phyloP scores from a whole-genome alignment of 1,140 invertebrate genomes.

The Bombus affinis region DNA sequence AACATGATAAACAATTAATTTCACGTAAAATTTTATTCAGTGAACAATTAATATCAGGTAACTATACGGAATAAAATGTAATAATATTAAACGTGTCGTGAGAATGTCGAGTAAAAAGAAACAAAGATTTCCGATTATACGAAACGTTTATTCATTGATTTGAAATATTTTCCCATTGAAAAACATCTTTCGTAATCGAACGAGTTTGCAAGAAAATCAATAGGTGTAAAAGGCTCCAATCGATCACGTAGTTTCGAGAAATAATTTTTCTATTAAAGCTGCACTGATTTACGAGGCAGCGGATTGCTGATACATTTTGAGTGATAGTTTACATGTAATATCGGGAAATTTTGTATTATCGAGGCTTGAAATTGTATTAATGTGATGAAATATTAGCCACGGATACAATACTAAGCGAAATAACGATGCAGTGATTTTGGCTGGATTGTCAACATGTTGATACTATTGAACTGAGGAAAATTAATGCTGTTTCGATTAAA shows the following conservation, averaged over 20 bases:
- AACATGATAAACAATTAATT: too few species aligned
- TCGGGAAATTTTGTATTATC: not conserved
- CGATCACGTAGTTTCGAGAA: not conserved
- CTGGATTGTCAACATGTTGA: not conserved
- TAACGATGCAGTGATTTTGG: not conserved
- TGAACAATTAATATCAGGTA: too few species aligned
- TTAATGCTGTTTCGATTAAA: too few species aligned
- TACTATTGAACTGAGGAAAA: not conserved
- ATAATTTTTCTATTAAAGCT: not conserved
- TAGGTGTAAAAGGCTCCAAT: not conserved
- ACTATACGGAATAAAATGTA: too few species aligned
- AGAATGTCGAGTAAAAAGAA: too few species aligned
- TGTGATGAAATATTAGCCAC: not conserved
- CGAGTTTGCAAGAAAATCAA: too few species aligned
- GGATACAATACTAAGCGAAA: not conserved
- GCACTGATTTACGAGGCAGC: not conserved
- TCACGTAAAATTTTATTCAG: too few species aligned
- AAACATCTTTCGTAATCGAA: too few species aligned
- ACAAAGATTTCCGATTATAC: too few species aligned
- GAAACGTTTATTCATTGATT: too few species aligned
- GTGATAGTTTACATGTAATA: not conserved
- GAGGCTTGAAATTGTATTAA: not conserved
- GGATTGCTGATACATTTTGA: not conserved
- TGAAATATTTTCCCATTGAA: too few species aligned
- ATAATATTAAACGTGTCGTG: too few species aligned